These are phyloP conservation scores for Hucho hucho DNA, from an alignment of 2,113 vertebrate genomes.

Conservation along the genomic window DNA sequence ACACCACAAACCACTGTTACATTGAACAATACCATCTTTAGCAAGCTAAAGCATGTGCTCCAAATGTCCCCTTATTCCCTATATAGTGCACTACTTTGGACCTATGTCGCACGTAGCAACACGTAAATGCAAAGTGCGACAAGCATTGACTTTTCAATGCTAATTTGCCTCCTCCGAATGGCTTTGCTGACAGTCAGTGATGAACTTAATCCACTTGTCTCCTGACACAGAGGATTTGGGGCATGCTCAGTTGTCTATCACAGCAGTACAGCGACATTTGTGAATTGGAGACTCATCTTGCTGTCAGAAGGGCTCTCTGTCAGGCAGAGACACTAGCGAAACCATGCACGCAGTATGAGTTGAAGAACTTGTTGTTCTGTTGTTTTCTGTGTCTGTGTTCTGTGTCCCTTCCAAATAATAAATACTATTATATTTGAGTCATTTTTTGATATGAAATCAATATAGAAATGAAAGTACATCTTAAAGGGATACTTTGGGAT, in stretches of 20 bases:
- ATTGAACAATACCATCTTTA: background rate
- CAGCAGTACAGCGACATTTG: constrained; percentile 26
- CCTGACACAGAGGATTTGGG: constrained; percentile 36
- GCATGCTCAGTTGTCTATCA: constrained; percentile 1
- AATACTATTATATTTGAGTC: background rate
- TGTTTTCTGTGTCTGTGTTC: constrained; percentile 21
- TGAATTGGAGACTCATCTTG: constrained; percentile 4
- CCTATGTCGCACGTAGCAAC: background rate
- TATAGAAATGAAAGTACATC: background rate
- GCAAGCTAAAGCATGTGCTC: too few species aligned
- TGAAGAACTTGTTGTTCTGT: constrained; percentile 1
- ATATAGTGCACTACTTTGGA: too few species aligned
- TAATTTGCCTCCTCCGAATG: constrained; percentile 19
- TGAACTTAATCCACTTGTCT: constrained; percentile 34
- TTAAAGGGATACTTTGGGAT: too few species aligned
- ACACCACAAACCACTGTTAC: background rate
- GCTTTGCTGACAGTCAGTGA: constrained; percentile 40
- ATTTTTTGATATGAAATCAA: background rate
- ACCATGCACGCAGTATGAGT: background rate
- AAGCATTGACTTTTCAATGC: constrained; percentile 20
- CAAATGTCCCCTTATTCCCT: too few species aligned
- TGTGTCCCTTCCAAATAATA: background rate
- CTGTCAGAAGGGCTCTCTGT: constrained; percentile 26
- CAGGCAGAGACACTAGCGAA: constrained; percentile 2
- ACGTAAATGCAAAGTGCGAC: background rate